phyloP scores from a whole-genome alignment of 2,888 invertebrate species.

The Acanthosoma haemorrhoidale region DNA sequence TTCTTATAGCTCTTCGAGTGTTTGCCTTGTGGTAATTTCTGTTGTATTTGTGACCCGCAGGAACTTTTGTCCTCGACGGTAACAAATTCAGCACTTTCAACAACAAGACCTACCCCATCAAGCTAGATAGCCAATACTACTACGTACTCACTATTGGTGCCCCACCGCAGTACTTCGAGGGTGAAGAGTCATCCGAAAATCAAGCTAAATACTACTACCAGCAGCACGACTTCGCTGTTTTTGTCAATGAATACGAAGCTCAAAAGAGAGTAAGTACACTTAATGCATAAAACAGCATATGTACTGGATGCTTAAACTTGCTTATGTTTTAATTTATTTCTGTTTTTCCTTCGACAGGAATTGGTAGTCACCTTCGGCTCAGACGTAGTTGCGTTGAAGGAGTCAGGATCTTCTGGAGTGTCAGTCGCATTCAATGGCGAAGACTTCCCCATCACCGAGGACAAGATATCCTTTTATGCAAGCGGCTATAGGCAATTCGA shows the following conservation, averaged over 20 bases:
- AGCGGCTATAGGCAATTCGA: slow-evolving; percentile 46
- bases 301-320: too few species aligned
- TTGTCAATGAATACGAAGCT: slow-evolving; percentile 43
- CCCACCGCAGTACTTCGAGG: not conserved
- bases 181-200: not conserved
- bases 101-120: slow-evolving; percentile 55
- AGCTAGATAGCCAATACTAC: slow-evolving; percentile 54
- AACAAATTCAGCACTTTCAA: slow-evolving; percentile 59
- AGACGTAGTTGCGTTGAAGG: slow-evolving; percentile 47
- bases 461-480: slow-evolving; percentile 49
- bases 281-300: too few species aligned
- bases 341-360: slow-evolving; percentile 46
- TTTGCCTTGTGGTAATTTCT: too few species aligned
- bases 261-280: slow-evolving; percentile 43
- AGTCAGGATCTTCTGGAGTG: slow-evolving; percentile 35
- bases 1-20: too few species aligned
- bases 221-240: slow-evolving; percentile 42
- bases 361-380: slow-evolving; percentile 49
- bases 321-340: not conserved
- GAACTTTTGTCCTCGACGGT: slow-evolving; percentile 47
- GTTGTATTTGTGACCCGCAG: too few species aligned
- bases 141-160: slow-evolving; percentile 45
- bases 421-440: slow-evolving; percentile 43
- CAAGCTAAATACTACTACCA: not conserved
- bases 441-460: slow-evolving; percentile 43